Evolutionary conservation across 2,888 invertebrate species (phyloP), one percentile per base, ranked within the genome.

Genomic region (Athalia rosae): DNA sequence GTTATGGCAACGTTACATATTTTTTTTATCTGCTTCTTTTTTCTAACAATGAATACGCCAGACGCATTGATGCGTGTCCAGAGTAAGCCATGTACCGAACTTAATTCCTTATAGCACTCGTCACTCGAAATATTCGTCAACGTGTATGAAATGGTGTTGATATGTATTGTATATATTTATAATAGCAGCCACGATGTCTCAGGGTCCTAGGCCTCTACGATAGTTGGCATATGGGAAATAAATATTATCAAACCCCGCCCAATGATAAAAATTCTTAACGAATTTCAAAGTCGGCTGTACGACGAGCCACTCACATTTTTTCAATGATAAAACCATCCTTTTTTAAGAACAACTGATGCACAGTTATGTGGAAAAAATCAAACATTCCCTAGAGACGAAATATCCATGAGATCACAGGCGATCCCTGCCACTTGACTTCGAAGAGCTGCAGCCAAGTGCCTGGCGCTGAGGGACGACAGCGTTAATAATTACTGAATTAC

Each of bases 271-370:
- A 71, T 50, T 67, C n/a, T 53, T 67, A 63, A 48, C 66, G 56
- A 71, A 43, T 71, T 28, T 28, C 28, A 8, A 6, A 69, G 28
- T 74, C 71, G 77, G 77, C 77, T 63, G 77, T 50, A 50, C 53
- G 71, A 73, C 83, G 83, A 85, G 83, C 83, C 86, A 88, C 88
- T 87, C 87, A 88, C 88, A 87, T 87, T 85, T 80, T 50, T 79
- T 82, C 80, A 83, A 86, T 78, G 84, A 87, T 83, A 28, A 28
- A 28, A 28, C 84, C 83, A 81, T 84, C 86, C 85, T 87, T 83
- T 85, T 85, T 84, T 85, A 87, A 83, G 86, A 80, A 81, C 78
- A 86, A 87, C 83, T 84, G 85, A 87, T 85, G 85, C 87, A 85
- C 85, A 86, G 82, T 78, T 79, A 80, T 83, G 84, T 81, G 85